Evolutionary conservation across 2,113 vertebrate species (phyloP).

Genomic region (Ursus arctos): DNA sequence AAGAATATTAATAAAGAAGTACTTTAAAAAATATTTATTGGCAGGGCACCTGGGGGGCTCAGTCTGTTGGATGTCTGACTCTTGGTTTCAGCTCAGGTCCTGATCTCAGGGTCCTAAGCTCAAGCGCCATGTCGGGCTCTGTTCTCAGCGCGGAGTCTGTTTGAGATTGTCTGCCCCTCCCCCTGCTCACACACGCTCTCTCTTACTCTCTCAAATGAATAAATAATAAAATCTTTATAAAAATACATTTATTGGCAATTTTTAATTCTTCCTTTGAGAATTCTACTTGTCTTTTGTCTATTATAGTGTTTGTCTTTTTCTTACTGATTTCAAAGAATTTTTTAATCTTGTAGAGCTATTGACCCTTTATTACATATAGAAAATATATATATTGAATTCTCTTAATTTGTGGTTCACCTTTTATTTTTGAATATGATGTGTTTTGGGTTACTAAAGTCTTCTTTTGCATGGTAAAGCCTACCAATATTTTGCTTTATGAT

Average conservation of each 20-base stretch:
- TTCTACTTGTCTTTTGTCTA: not conserved
- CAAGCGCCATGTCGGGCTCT: not conserved
- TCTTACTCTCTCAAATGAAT: not conserved
- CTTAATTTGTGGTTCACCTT: not conserved
- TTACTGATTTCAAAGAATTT: not conserved
- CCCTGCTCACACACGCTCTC: not conserved
- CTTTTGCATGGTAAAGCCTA: not conserved
- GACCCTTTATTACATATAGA: not conserved
- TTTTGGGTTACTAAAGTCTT: not conserved
- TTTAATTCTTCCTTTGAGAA: conserved; percentile 1
- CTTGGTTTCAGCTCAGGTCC: not conserved
- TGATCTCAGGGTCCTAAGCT: not conserved
- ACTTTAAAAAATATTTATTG: not conserved
- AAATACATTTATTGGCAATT: not conserved
- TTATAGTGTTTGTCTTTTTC: not conserved
- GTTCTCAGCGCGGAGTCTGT: not conserved
- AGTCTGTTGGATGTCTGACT: not conserved
- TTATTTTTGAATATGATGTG: not conserved
- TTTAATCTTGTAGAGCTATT: not conserved
- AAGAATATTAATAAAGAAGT: not conserved
- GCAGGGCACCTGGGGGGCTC: not conserved
- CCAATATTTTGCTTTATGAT: not conserved
- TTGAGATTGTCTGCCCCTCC: not conserved
- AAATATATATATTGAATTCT: not conserved
- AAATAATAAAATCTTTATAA: not conserved